Conservation (phyloP, 2,888 invertebrate species). For the Malacosoma neustria region DNA sequence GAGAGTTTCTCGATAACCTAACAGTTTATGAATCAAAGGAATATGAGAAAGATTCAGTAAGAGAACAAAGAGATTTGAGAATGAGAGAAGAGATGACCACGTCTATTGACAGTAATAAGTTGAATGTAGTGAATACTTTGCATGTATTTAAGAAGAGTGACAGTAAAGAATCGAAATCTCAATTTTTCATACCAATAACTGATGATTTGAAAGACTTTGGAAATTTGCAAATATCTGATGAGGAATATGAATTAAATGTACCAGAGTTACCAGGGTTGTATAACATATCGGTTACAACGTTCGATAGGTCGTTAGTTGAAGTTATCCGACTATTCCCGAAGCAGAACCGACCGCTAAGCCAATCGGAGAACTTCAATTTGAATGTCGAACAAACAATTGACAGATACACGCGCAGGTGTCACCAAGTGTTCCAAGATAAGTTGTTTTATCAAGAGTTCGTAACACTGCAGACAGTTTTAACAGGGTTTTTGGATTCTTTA, state of each 20-base stretch:
- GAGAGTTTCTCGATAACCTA: conserved; percentile 43
- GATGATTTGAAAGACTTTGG: conserved; percentile 50
- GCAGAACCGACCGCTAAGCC: conserved; percentile 60
- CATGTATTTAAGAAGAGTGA: conserved; percentile 62
- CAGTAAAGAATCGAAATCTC: conserved; percentile 60
- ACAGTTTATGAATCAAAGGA: conserved; percentile 50
- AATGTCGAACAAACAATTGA: conserved; percentile 60
- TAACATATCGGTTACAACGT: conserved; percentile 29
- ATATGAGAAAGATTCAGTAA: conserved; percentile 39
- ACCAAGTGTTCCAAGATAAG: conserved; percentile 67
- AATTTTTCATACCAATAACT: conserved; percentile 62
- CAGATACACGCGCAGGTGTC: conserved; percentile 60
- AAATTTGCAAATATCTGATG: conserved; percentile 50
- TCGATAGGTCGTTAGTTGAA: conserved; percentile 54
- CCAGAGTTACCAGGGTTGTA: conserved; percentile 56
- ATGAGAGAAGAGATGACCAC: conserved; percentile 45
- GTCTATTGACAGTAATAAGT: conserved; percentile 57
- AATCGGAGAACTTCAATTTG: conserved; percentile 60
- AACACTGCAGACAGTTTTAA: conserved; percentile 47
- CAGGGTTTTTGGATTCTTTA: conserved; percentile 41
- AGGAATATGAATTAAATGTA: conserved; percentile 41
- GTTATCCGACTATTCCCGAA: conserved; percentile 59
- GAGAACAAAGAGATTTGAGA: conserved; percentile 38
- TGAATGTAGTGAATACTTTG: conserved; percentile 51
- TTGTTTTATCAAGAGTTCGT: conserved; percentile 61